phyloP scores from a whole-genome alignment of 2,797 vertebrate species.

The Silurus aristotelis region DNA sequence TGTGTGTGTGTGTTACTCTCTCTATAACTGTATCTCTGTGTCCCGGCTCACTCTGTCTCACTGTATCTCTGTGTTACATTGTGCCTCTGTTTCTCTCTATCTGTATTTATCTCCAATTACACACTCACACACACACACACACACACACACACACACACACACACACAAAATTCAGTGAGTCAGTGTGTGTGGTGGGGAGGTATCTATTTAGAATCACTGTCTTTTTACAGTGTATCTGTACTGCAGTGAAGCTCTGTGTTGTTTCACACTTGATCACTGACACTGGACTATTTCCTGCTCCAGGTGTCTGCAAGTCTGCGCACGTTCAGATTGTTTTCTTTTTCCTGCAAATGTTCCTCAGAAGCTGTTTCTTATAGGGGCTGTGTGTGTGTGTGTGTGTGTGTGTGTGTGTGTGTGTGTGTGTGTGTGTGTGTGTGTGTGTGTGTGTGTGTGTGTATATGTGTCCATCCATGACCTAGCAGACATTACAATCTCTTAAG shows the following conservation, averaged over 20 bases:
- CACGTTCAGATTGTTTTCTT: not conserved
- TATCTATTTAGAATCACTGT: not conserved
- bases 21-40: too few species aligned
- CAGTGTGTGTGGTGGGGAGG: not conserved
- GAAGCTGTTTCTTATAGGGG: not conserved
- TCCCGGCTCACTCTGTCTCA: too few species aligned
- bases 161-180: too few species aligned
- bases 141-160: too few species aligned
- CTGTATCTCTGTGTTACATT: not conserved
- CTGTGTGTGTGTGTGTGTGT: slow-evolving; percentile 39
- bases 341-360: not conserved
- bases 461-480: not conserved
- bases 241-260: not conserved
- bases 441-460: slow-evolving; percentile 17
- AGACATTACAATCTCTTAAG: not conserved
- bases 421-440: slow-evolving; percentile 25
- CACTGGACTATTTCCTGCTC: slow-evolving; percentile 1
- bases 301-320: not conserved
- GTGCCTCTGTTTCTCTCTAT: not conserved
- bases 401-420: slow-evolving; percentile 5
- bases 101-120: not conserved
- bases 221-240: not conserved
- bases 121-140: too few species aligned
- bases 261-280: not conserved
- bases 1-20: too few species aligned